Evolutionary conservation across 2,888 invertebrate species (phyloP).

Genomic region (Melanargia galathea): DNA sequence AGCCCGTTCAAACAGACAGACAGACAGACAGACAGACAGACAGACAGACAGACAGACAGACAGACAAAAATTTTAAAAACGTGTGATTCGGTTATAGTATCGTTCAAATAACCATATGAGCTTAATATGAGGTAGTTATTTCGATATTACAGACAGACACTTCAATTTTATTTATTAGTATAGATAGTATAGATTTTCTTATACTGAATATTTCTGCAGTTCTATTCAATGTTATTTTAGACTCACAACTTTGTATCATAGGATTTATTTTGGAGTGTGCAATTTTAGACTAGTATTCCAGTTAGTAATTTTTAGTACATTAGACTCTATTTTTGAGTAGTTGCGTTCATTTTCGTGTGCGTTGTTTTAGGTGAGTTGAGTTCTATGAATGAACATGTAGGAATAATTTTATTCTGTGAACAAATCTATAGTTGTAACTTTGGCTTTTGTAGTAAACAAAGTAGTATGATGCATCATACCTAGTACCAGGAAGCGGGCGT

Average conservation of each 20-base stretch:
- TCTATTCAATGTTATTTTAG: not conserved
- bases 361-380: not conserved
- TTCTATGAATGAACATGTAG: slow-evolving; percentile 12
- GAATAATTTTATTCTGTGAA: too few species aligned
- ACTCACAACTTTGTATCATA: not conserved
- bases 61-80: too few species aligned
- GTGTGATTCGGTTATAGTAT: too few species aligned
- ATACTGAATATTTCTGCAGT: not conserved
- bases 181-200: too few species aligned
- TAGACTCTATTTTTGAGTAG: not conserved
- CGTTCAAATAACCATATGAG: too few species aligned
- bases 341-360: not conserved
- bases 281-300: not conserved
- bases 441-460: slow-evolving; percentile 20
- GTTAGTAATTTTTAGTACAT: not conserved
- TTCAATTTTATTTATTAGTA: too few species aligned
- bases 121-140: too few species aligned
- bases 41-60: too few species aligned
- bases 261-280: not conserved
- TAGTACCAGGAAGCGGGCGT: slow-evolving; percentile 3
- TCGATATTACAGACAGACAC: too few species aligned
- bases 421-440: slow-evolving; percentile 6
- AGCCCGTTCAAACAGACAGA: too few species aligned
- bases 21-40: too few species aligned
- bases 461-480: not conserved